A percentile compares a stretch with the other conserved stretches of the same genome.
Conservation (phyloP, 1,140 invertebrate genomes). For the Bombus picipes region DNA sequence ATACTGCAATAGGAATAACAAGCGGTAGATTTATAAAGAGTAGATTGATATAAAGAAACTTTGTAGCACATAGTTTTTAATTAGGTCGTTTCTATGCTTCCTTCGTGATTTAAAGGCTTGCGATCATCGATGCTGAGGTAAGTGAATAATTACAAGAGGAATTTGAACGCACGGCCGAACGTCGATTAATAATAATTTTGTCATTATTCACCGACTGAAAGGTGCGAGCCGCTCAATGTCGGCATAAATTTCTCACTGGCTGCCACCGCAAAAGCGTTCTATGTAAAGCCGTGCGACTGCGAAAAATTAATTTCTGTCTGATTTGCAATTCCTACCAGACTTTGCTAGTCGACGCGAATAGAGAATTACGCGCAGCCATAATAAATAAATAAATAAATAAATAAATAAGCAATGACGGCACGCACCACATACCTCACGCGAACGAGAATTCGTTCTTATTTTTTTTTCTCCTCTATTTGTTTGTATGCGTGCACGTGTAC, state of each 20-base stretch:
- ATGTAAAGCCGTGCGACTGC: constrained; percentile 13
- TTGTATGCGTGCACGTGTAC: constrained; percentile 15
- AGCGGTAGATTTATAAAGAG: background rate
- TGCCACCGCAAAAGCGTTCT: background rate
- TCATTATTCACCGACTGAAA: background rate
- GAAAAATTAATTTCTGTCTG: constrained; percentile 28
- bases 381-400: constrained; percentile 76
- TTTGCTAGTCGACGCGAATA: background rate
- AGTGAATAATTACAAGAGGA: background rate
- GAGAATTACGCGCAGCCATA: constrained; percentile 45
- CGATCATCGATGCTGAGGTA: background rate
- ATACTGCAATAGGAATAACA: background rate
- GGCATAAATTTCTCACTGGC: constrained; percentile 11
- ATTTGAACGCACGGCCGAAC: background rate
- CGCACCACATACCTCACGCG: constrained; percentile 76
- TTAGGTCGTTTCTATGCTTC: background rate
- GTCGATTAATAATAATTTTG: constrained; percentile 6
- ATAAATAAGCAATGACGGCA: constrained; percentile 76
- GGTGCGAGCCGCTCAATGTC: background rate
- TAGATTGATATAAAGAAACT: background rate
- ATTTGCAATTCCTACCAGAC: constrained; percentile 20
- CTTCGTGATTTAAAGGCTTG: background rate
- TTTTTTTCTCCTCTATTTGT: constrained; percentile 19
- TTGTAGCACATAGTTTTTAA: background rate
- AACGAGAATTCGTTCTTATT: constrained; percentile 52